Base-by-base conservation (phyloP, 2,113 vertebrate species). In the Pholis gunnellus region DNA sequence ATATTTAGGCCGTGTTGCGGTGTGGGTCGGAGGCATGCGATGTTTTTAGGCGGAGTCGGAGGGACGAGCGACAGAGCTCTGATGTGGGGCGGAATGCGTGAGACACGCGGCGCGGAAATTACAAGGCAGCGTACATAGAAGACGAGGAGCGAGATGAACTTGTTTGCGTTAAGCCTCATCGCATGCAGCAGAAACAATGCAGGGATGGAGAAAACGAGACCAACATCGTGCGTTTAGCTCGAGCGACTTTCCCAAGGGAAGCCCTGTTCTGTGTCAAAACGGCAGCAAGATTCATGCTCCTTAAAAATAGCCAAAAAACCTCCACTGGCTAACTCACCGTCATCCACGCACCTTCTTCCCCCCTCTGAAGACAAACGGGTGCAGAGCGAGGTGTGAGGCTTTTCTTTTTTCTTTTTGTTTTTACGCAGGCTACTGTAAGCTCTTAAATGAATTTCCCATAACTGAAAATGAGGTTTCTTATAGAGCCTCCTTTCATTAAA, bases 211-310 rank as follows among this genome's bases (percentile, higher is more conserved):
- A 20, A 79, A 71, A 27, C 2, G 4, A 57, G 10, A 25, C 14
- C 77, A 83, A 86, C 88, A 89, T 73, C 66, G 52, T 91, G 79
- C 81, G 80, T 86, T 88, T 79, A 84, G 78, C 82, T 48, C 13
- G 48, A 84, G 82, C 81, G 81, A 56, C 81, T 89, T 91, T 94
- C 91, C 91, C 91, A 89, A 90, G 90, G 88, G 90, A 94, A 93
- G 86, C 88, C 91, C 91, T 84, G 68, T 84, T 84, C 70, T 27
- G 48, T 86, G 83, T 91, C 79, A 87, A 90, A 88, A 92, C 86
- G 75, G 89, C 83, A 82, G 36, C 82, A n/a, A 3, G 4, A 10
- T 80, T 82, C 82, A 85, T 18, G 6, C 34, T 44, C 73, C 54
- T 48, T 18, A 27, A 8, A 8, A 52, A 57, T 36, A 76, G 73